phyloP scores from a whole-genome alignment of 2,797 vertebrate species.

The Momotus momota region DNA sequence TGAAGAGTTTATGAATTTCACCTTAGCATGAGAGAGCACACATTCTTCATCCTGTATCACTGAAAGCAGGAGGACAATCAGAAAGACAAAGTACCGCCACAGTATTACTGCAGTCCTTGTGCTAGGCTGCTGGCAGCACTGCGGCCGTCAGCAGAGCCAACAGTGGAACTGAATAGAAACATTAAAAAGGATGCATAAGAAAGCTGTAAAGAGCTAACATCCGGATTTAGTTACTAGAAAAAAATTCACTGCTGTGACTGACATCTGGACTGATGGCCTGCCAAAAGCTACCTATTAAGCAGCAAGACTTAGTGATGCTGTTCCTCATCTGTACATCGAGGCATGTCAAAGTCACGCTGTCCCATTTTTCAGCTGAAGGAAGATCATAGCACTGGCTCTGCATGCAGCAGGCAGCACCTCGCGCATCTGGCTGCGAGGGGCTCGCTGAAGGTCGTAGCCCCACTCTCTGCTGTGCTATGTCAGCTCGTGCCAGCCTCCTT shows the following conservation, averaged over 20 bases:
- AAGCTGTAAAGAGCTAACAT: background rate
- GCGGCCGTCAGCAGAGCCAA: background rate
- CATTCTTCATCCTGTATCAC: background rate
- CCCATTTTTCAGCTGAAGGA: background rate
- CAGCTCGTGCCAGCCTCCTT: background rate
- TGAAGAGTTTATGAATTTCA: background rate
- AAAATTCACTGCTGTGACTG: background rate
- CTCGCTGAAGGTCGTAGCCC: rapidly evolving
- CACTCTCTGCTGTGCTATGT: rapidly evolving
- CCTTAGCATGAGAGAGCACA: background rate
- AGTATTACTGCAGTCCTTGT: background rate
- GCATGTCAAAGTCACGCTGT: background rate
- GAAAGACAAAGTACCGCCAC: background rate
- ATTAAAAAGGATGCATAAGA: background rate
- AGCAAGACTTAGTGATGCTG: background rate
- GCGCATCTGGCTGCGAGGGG: rapidly evolving
- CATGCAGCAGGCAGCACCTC: background rate
- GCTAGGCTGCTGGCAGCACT: background rate
- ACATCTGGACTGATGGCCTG: background rate
- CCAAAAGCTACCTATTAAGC: background rate
- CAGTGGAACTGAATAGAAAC: background rate
- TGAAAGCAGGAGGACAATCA: background rate
- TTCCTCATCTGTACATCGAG: rapidly evolving
- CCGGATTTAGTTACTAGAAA: background rate
- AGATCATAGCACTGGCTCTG: background rate